Percentiles rank a stretch among this genome's conserved stretches.
Evolutionary conservation across 2,797 vertebrate genomes (phyloP).

Genomic region (Tadarida brasiliensis): DNA sequence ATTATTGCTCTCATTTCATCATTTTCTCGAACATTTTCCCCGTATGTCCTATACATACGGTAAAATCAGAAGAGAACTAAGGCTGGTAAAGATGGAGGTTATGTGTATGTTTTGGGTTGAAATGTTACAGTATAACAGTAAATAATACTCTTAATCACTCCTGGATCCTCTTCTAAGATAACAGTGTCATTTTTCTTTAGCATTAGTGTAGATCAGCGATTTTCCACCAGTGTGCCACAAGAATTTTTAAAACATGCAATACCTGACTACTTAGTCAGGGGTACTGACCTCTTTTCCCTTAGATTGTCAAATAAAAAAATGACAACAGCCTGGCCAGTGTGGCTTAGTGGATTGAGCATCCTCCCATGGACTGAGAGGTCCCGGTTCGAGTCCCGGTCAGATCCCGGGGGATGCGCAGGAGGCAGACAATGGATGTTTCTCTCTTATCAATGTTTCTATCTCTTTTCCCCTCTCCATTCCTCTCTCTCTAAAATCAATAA

Average conservation of each 20-base stretch:
- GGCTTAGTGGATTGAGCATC: no score
- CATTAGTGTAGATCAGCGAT: constrained; percentile 2
- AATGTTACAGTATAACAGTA: not conserved
- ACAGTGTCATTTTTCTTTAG: not conserved
- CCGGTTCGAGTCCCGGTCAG: no score
- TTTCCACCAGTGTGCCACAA: not conserved
- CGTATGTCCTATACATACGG: not conserved
- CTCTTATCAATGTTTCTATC: no score
- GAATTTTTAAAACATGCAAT: not conserved
- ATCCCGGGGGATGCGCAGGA: no score
- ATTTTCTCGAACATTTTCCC: not conserved
- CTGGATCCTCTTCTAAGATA: not conserved
- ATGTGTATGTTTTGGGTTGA: not conserved
- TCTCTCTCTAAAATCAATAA: no score
- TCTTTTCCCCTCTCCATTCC: no score
- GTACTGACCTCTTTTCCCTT: not conserved
- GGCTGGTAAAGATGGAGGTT: not conserved
- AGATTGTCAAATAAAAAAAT: not conserved
- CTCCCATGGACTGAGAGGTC: no score
- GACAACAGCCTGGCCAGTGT: no score
- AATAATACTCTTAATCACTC: not conserved
- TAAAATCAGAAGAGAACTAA: not conserved
- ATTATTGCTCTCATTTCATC: not conserved
- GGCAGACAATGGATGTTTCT: no score
- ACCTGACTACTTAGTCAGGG: not conserved